phyloP scores from a whole-genome alignment of 2,797 vertebrate genomes.

The Gouania willdenowi region DNA sequence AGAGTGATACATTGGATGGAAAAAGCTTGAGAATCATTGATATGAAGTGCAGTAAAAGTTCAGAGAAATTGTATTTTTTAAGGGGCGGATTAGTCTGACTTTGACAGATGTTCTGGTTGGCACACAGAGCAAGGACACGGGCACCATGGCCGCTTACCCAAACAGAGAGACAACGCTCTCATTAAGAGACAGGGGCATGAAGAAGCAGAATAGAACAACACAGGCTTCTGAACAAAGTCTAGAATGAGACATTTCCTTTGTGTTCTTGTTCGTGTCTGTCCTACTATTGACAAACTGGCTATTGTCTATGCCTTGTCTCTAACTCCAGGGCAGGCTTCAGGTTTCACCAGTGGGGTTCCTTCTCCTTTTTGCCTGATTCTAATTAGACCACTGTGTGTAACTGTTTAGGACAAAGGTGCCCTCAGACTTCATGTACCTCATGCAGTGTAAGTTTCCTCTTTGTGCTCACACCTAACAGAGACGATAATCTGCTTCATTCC shows the following conservation, averaged over 20 bases:
- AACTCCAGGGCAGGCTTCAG: neutral
- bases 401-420: slow-evolving; percentile 32
- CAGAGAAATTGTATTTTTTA: slow-evolving; percentile 23
- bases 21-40: too few species aligned
- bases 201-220: slow-evolving; percentile 27
- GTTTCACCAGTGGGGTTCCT: neutral
- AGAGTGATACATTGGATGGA: too few species aligned
- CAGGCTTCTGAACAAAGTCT: slow-evolving; percentile 27
- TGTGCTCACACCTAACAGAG: slow-evolving; percentile 13
- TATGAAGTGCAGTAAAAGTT: slow-evolving; percentile 14
- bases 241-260: slow-evolving; percentile 9
- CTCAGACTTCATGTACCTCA: slow-evolving; percentile 9
- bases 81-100: slow-evolving; percentile 6
- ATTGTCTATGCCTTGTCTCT: neutral
- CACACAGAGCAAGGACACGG: slow-evolving; percentile 11
- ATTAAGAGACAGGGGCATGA: slow-evolving; percentile 46
- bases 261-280: neutral
- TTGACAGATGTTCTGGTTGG: slow-evolving; percentile 33
- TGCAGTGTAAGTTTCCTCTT: slow-evolving; percentile 4
- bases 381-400: slow-evolving; percentile 45
- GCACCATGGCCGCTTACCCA: slow-evolving; percentile 35
- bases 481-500: slow-evolving; percentile 24
- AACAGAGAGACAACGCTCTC: slow-evolving; percentile 53
- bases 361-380: slow-evolving; percentile 29
- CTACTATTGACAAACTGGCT: neutral